phyloP scores from a whole-genome alignment of 2,888 invertebrate species.

The Cybosia mesomella region DNA sequence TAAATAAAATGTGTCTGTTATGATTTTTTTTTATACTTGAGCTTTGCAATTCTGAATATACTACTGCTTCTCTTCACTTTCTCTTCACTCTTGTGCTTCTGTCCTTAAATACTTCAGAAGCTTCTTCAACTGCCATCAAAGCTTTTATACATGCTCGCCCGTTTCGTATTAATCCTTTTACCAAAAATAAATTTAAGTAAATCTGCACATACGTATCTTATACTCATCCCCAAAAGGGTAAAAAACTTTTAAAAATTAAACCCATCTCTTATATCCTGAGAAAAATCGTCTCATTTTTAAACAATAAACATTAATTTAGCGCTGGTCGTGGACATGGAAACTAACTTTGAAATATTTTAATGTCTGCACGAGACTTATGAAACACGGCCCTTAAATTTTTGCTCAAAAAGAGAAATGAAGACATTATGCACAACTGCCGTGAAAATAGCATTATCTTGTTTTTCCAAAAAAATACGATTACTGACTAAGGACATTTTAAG shows the following conservation, averaged over 20 bases:
- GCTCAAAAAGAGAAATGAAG: conserved; percentile 32
- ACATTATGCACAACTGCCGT: conserved; percentile 56
- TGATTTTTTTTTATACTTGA: too few relatives aligned
- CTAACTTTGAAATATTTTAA: conserved; percentile 48
- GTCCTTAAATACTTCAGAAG: too few relatives aligned
- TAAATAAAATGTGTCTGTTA: not conserved
- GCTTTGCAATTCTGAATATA: too few relatives aligned
- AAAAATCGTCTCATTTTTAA: conserved; percentile 27
- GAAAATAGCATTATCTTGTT: conserved; percentile 73
- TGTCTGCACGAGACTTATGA: conserved; percentile 45
- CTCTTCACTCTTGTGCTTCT: too few relatives aligned
- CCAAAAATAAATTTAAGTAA: too few relatives aligned
- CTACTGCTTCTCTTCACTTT: too few relatives aligned
- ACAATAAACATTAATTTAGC: conserved; percentile 39
- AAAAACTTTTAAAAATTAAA: not conserved
- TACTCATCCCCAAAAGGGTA: not conserved
- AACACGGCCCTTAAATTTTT: conserved; percentile 43
- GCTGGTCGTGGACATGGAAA: conserved; percentile 23
- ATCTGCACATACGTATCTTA: too few relatives aligned
- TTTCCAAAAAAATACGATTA: conserved; percentile 68
- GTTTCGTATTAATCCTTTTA: not conserved
- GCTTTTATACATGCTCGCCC: too few relatives aligned
- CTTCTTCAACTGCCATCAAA: too few relatives aligned
- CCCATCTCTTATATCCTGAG: not conserved
- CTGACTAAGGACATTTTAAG: conserved; percentile 64